Percentiles rank a stretch among this genome's conserved stretches.
These are phyloP conservation scores for Toxotes lorentzi DNA, from an alignment of 2,797 vertebrate species.

Conservation along the genomic window DNA sequence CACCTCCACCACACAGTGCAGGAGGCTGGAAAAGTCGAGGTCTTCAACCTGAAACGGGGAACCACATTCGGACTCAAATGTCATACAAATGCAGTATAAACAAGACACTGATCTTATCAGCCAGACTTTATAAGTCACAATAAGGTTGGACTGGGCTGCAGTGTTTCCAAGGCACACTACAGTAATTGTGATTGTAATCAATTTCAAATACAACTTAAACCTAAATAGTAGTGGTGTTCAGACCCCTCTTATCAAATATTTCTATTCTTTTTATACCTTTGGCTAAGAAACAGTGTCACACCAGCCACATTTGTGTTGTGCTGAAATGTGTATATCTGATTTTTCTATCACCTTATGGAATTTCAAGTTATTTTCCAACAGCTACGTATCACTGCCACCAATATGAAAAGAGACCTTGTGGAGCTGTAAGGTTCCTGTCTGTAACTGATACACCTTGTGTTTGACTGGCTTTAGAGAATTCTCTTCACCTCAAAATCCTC, in stretches of 20 bases:
- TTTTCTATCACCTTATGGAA: not conserved
- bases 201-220: not conserved
- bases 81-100: not conserved
- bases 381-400: not conserved
- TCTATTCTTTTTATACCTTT: not conserved
- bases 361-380: not conserved
- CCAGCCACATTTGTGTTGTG: slow-evolving; percentile 5
- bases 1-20: slow-evolving; percentile 89
- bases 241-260: not conserved
- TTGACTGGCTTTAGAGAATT: slow-evolving; percentile 22
- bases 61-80: not conserved
- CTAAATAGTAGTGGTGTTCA: not conserved
- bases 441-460: slow-evolving; percentile 14
- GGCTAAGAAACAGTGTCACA: not conserved
- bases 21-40: slow-evolving; percentile 88
- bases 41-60: slow-evolving; percentile 86
- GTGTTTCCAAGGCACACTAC: not conserved
- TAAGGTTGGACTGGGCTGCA: not conserved
- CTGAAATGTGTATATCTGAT: not conserved
- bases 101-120: not conserved
- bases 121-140: not conserved
- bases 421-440: slow-evolving; percentile 19
- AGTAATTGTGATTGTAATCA: not conserved
- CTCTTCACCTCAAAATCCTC: slow-evolving; percentile 7
- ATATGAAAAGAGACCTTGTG: slow-evolving; percentile 16